phyloP scores from a whole-genome alignment of 2,113 vertebrate genomes.

The Puffinus mauretanicus region DNA sequence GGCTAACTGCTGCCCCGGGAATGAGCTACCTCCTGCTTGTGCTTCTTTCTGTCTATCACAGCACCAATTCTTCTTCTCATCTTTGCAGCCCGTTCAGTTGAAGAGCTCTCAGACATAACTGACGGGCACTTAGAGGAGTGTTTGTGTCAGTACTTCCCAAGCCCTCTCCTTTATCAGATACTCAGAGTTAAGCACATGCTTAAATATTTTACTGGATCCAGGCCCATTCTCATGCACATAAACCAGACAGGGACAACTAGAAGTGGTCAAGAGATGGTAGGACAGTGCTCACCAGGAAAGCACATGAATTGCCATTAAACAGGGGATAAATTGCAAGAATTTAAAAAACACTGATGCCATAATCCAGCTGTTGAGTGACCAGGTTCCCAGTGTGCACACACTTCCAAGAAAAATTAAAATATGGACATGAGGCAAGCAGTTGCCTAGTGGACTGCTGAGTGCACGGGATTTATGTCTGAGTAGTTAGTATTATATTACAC shows the following conservation, averaged over 20 bases:
- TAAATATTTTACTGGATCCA: constrained; percentile 55
- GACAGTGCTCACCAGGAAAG: not conserved
- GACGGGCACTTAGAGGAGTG: not conserved
- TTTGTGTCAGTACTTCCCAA: constrained; percentile 48
- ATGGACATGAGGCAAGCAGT: not conserved
- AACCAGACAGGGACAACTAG: not conserved
- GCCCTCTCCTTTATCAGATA: constrained; percentile 52
- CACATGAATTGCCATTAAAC: not conserved
- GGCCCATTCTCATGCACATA: constrained; percentile 17
- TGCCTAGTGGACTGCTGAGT: constrained; percentile 18
- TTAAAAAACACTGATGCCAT: not conserved
- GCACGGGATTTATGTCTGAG: constrained; percentile 19
- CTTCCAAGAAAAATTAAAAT: constrained; percentile 48
- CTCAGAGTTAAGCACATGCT: constrained; percentile 46
- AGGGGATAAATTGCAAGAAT: not conserved
- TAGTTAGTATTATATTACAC: constrained; percentile 52
- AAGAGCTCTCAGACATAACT: constrained; percentile 4
- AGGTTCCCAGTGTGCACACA: not conserved
- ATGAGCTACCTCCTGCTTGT: not conserved
- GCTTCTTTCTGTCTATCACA: not conserved
- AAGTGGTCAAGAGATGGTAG: not conserved
- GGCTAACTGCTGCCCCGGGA: rapidly evolving
- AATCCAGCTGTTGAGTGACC: constrained; percentile 39
- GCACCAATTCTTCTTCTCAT: not conserved
- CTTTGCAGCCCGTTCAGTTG: not conserved